phyloP scores from a whole-genome alignment of 2,888 invertebrate genomes.

The Junonia oenone region DNA sequence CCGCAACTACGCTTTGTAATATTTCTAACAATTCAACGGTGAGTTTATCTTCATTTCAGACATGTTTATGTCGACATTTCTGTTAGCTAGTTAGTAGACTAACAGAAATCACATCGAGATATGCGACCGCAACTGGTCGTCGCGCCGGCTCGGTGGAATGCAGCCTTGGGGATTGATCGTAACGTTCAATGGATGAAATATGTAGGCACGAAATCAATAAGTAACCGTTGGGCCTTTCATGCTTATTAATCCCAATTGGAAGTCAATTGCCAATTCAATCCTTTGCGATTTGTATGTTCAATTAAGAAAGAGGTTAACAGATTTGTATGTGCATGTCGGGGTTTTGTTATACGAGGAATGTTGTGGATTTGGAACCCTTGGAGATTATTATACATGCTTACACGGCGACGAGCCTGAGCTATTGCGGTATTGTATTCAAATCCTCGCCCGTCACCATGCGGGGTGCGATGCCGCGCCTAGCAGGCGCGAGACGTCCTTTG shows the following conservation, averaged over 20 bases:
- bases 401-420: slow-evolving; percentile 68
- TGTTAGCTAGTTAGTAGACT: slow-evolving; percentile 37
- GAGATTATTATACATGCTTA: slow-evolving; percentile 67
- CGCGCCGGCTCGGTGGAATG: slow-evolving; percentile 39
- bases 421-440: slow-evolving; percentile 77
- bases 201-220: slow-evolving; percentile 50
- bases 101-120: slow-evolving; percentile 49
- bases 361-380: slow-evolving; percentile 61
- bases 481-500: slow-evolving; percentile 20
- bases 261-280: slow-evolving; percentile 56
- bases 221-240: slow-evolving; percentile 45
- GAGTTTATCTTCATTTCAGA: slow-evolving; percentile 57
- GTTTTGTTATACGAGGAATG: slow-evolving; percentile 42
- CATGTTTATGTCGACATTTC: slow-evolving; percentile 54
- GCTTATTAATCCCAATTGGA: slow-evolving; percentile 61
- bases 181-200: slow-evolving; percentile 48
- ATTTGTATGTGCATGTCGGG: slow-evolving; percentile 20
- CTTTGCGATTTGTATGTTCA: slow-evolving; percentile 47
- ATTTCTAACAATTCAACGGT: slow-evolving; percentile 55
- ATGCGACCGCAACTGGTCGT: slow-evolving; percentile 40
- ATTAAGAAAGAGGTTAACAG: slow-evolving; percentile 39
- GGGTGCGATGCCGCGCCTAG: slow-evolving; percentile 20
- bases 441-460: slow-evolving; percentile 49
- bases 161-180: slow-evolving; percentile 51
- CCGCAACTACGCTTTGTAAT: slow-evolving; percentile 44